phyloP scores from a whole-genome alignment of 2,888 invertebrate genomes.

The Eudasyphora cyanicolor region DNA sequence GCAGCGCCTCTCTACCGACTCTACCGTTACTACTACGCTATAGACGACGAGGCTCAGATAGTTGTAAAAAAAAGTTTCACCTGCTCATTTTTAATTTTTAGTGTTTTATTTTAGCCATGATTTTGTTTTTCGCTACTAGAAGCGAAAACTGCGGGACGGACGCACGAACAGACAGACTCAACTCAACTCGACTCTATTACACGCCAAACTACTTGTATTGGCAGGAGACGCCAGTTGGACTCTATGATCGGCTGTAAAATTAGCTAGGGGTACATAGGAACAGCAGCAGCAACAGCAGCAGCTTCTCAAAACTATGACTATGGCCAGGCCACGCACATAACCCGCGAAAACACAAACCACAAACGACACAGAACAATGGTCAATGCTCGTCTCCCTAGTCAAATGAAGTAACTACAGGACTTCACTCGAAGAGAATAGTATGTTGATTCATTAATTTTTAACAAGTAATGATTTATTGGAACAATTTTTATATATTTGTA shows the following conservation, averaged over 20 bases:
- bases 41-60: conserved; percentile 43
- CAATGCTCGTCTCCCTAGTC: neutral
- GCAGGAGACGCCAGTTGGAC: neutral
- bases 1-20: conserved; percentile 23
- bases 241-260: conserved; percentile 12
- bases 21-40: conserved; percentile 50
- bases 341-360: no score
- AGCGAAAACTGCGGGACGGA: neutral
- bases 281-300: neutral
- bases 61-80: conserved; percentile 63
- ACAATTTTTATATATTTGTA: no score
- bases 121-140: conserved; percentile 38
- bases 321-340: neutral
- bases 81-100: conserved; percentile 66
- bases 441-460: no score
- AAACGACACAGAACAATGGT: conserved; percentile 11
- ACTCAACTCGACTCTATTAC: neutral
- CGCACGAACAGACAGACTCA: neutral
- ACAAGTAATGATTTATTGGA: no score
- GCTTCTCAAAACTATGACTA: neutral
- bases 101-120: conserved; percentile 61
- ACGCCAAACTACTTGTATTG: neutral
- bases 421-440: neutral
- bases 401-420: neutral
- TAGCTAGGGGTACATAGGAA: neutral